These are phyloP conservation scores for Anoncus sp. DNA, from an alignment of 2,888 invertebrate genomes.

Conservation along the genomic window DNA sequence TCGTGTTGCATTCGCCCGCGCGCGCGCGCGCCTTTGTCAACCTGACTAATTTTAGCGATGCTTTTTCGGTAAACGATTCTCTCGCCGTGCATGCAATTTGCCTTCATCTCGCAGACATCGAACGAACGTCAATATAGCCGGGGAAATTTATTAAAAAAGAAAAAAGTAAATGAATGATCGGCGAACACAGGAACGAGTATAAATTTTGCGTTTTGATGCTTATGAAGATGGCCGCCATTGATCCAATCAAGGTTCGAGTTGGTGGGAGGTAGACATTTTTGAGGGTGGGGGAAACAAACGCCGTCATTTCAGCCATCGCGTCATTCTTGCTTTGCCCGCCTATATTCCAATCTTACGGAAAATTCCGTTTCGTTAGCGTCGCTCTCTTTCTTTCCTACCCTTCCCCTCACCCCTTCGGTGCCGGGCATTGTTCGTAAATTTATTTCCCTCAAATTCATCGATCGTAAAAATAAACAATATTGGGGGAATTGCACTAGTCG, in stretches of 20 bases:
- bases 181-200: too few relatives aligned
- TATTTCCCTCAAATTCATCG: constrained; percentile 1
- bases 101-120: too few relatives aligned
- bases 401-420: too few relatives aligned
- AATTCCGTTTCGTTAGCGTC: constrained; percentile 49
- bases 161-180: background rate
- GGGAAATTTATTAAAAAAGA: too few relatives aligned
- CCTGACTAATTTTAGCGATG: too few relatives aligned
- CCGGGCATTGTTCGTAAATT: background rate
- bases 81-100: too few relatives aligned
- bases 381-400: background rate
- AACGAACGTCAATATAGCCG: too few relatives aligned
- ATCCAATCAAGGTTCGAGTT: background rate
- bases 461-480: background rate
- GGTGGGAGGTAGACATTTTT: constrained; percentile 2
- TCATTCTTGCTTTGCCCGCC: constrained; percentile 47
- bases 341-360: constrained; percentile 45
- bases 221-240: constrained; percentile 31
- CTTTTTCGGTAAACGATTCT: too few relatives aligned
- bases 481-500: background rate
- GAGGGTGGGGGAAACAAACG: constrained; percentile 26
- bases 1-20: background rate
- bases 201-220: too few relatives aligned
- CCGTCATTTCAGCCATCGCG: constrained; percentile 39
- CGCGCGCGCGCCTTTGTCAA: too few relatives aligned